These are phyloP conservation scores for Rhincodon typus DNA, from an alignment of 2,797 vertebrate species.

Conservation along the genomic window DNA sequence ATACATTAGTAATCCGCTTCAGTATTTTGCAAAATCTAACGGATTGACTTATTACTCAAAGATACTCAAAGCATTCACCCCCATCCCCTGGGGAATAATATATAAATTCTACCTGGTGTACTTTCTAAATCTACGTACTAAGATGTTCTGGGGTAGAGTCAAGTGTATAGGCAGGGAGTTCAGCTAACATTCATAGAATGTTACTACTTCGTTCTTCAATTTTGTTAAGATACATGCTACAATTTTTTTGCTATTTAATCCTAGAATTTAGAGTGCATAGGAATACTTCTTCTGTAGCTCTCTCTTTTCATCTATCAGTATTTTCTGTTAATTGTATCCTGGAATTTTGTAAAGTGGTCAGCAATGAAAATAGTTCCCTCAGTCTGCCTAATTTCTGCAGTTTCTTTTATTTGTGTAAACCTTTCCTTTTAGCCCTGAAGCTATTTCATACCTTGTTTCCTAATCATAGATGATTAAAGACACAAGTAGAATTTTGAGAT, in stretches of 20 bases:
- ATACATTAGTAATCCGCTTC: not conserved
- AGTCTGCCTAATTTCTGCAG: not conserved
- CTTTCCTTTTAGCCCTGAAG: not conserved
- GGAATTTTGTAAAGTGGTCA: not conserved
- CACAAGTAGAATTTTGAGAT: not conserved
- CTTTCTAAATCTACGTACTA: not conserved
- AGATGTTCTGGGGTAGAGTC: not conserved
- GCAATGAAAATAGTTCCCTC: not conserved
- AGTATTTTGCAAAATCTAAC: not conserved
- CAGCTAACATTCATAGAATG: not conserved
- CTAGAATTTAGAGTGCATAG: not conserved
- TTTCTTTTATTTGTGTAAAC: not conserved
- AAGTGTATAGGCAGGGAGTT: not conserved
- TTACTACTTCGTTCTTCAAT: not conserved
- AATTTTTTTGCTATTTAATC: not conserved
- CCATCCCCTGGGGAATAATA: too few species aligned
- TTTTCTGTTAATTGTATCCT: not conserved
- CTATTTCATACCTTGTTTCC: not conserved
- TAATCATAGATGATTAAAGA: not conserved
- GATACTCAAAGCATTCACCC: not conserved
- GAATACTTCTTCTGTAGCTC: not conserved
- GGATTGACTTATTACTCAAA: not conserved
- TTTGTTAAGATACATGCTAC: not conserved
- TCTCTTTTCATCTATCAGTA: not conserved
- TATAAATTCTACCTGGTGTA: not conserved